Base-by-base conservation (phyloP, 2,113 vertebrate species). In the Zeus faber region DNA sequence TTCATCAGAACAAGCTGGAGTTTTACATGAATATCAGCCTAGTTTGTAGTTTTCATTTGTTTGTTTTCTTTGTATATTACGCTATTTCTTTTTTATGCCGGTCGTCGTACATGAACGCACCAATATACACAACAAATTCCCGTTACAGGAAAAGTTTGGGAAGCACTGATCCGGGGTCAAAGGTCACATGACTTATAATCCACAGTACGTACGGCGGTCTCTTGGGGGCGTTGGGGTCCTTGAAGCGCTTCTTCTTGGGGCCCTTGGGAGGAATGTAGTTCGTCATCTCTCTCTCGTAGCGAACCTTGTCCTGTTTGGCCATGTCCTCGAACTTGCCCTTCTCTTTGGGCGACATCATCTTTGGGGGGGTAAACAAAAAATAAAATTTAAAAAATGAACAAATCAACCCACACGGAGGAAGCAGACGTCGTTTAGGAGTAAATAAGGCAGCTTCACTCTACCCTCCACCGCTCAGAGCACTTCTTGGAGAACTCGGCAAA, bases 141-240 rank as follows among this genome's bases (percentile, higher is more conserved):
- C n/a, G n/a, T n/a, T n/a, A n/a, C n/a, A n/a, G n/a, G n/a, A n/a
- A n/a, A n/a, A n/a, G n/a, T n/a, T n/a, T n/a, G n/a, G n/a, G n/a
- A n/a, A n/a, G n/a, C n/a, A n/a, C n/a, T n/a, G n/a, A n/a, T n/a
- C n/a, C n/a, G n/a, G n/a, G n/a, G n/a, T n/a, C n/a, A n/a, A n/a
- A n/a, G n/a, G n/a, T n/a, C n/a, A n/a, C n/a, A n/a, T n/a, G n/a
- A n/a, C n/a, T n/a, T n/a, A n/a, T n/a, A n/a, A n/a, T n/a, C n/a
- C 11, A 7, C 6, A 44, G 10, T 62, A 92, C 94, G 85, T 85
- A 99, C 97, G 96, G 96, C 77, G 97, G 95, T 89, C 96, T 95
- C 84, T 99, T 98, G 21, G 97, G 97, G 57, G 95, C 97, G 74
- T 98, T 98, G 63, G 96, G 96, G 80, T 98, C 96, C 92, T 97